Base-by-base conservation (phyloP, 2,797 vertebrate species). In the Myoxocephalus aenaeus region DNA sequence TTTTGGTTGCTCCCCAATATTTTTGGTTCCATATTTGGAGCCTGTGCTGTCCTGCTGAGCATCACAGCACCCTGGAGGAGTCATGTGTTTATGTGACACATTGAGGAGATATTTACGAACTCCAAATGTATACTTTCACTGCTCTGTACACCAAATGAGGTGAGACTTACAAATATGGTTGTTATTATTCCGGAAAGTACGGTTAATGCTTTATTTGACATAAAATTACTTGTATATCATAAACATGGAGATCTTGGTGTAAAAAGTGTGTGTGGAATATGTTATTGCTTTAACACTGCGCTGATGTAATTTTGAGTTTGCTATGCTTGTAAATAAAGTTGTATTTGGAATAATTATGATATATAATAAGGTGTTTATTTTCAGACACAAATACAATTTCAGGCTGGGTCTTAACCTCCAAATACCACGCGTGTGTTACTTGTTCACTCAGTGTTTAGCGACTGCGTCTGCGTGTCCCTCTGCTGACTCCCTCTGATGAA, bases 1-100 rank as follows among this genome's bases (percentile, higher is more conserved):
- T 82, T 86, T 90, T 81, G 70, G 67, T 81, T 46, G 3, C 85
- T 82, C 57, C 48, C 69, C 48, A 66, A 72, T 83, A 85, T 81
- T 70, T 85, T 62, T 79, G 69, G 85, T 75, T 83, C 91, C 90
- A 90, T 92, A 91, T 93, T 90, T 88, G 90, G 90, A 87, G 71
- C 61, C 83, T 20, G 11, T 15, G 59, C 77, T 27, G 62, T 18
- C 32, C 90, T 88, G 85, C 48, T 48, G 8, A 86, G 40, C 46
- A 65, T 87, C 81, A 68, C 48, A 17, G 76, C 4, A 7, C 53
- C 7, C 34, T 36, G 57, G 57, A 80, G 78, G 75, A 87, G 81
- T 87, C 73, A 18, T 86, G 44, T 92, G 91, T 93, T 93, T 92
- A 91, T 80, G 85, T 89, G 87, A 90, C 80, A 69, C 79, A 22